These are phyloP conservation scores for Netelia melanura DNA, from an alignment of 2,888 invertebrate genomes.

Conservation along the genomic window DNA sequence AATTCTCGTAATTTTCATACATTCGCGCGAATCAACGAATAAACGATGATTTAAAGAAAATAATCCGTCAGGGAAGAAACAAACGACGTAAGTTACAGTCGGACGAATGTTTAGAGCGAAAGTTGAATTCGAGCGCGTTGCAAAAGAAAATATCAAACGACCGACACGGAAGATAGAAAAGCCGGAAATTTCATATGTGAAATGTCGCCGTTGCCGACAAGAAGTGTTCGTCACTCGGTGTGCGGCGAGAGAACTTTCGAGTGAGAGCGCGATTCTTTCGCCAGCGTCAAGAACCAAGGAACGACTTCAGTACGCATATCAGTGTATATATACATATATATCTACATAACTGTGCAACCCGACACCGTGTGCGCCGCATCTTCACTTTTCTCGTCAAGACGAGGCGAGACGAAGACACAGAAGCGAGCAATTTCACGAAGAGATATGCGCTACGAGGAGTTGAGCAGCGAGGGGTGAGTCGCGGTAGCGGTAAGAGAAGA, in stretches of 20 bases:
- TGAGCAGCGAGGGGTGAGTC: background rate
- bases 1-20: too few relatives aligned
- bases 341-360: background rate
- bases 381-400: conserved; percentile 36
- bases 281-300: conserved; percentile 11
- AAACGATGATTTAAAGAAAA: too few relatives aligned
- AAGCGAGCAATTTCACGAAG: conserved; percentile 65
- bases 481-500: background rate
- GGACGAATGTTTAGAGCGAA: too few relatives aligned
- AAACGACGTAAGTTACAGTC: too few relatives aligned
- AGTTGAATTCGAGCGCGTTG: too few relatives aligned
- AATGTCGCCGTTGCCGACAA: conserved; percentile 6
- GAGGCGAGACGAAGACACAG: conserved; percentile 18
- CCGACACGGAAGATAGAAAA: conserved; percentile 18
- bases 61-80: too few relatives aligned
- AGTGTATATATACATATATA: conserved; percentile 2
- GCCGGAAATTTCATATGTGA: conserved; percentile 1
- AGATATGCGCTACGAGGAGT: conserved; percentile 22
- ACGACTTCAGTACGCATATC: background rate
- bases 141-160: background rate
- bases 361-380: background rate
- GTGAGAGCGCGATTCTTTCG: background rate
- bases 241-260: background rate
- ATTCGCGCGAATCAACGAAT: too few relatives aligned
- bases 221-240: background rate